A percentile compares a stretch with the other conserved stretches of the same genome.
These are phyloP conservation scores for Gymnopithys bicolor DNA, from an alignment of 2,797 vertebrate species.

Conservation along the genomic window DNA sequence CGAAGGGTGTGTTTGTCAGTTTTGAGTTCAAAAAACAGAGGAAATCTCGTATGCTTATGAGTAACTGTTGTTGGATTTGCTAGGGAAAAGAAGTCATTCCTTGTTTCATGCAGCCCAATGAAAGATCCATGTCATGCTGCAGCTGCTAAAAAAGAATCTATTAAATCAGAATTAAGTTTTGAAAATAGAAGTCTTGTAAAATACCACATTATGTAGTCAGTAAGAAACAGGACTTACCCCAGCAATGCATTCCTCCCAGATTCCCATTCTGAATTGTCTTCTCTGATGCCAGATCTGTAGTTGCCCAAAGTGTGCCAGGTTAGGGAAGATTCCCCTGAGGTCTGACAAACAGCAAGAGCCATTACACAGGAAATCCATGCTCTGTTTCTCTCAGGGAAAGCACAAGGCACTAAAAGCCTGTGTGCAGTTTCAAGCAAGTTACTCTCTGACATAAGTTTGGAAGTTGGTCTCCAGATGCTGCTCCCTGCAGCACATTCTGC, in stretches of 20 bases:
- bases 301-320: not conserved
- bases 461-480: not conserved
- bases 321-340: not conserved
- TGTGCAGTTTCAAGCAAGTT: not conserved
- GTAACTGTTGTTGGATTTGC: not conserved
- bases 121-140: not conserved
- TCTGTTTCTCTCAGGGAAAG: not conserved
- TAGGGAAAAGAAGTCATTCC: not conserved
- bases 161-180: not conserved
- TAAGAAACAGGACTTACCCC: constrained; percentile 25
- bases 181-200: not conserved
- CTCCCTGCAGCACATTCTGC: not conserved
- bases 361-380: not conserved
- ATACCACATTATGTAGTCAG: not conserved
- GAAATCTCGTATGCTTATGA: not conserved
- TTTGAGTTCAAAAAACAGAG: not conserved
- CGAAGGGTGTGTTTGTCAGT: not conserved
- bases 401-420: not conserved
- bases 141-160: not conserved
- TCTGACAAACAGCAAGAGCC: not conserved
- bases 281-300: not conserved
- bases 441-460: not conserved
- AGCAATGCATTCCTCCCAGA: not conserved
- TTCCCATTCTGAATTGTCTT: not conserved
- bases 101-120: not conserved